These are phyloP conservation scores for Sylvilagus floridanus DNA, from an alignment of 2,797 vertebrate species.

Conservation along the genomic window DNA sequence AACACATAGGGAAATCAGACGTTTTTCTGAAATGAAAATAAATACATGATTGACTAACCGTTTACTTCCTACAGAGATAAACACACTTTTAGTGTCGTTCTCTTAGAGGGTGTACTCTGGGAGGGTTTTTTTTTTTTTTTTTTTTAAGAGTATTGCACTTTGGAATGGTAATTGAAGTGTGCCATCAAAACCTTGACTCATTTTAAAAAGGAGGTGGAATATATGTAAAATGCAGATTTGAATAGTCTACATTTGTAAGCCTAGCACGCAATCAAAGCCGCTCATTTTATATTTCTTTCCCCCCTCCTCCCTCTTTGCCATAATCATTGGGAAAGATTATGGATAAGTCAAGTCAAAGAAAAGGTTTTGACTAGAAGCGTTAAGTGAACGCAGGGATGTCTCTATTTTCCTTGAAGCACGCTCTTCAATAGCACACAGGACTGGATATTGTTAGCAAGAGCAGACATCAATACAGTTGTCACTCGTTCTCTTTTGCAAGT, in stretches of 20 bases:
- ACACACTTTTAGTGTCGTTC: constrained; percentile 87
- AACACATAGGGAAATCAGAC: constrained; percentile 97
- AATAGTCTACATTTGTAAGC: constrained; percentile 79
- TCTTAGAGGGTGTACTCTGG: constrained; percentile 80
- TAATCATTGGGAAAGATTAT: constrained; percentile 70
- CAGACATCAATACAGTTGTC: constrained; percentile 82
- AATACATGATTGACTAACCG: constrained; percentile 89
- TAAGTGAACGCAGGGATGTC: constrained; percentile 67
- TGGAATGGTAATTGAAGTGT: constrained; percentile 84
- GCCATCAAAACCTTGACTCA: constrained; percentile 84
- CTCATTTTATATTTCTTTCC: constrained; percentile 80
- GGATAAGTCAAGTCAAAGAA: constrained; percentile 75
- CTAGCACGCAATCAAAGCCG: constrained; percentile 82
- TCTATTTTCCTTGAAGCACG: constrained; percentile 75
- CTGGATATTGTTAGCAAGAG: constrained; percentile 71
- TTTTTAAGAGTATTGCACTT: constrained; percentile 80
- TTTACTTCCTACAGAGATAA: constrained; percentile 90
- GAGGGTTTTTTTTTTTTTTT: constrained; percentile 30
- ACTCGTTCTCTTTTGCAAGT: constrained; percentile 83
- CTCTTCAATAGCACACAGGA: constrained; percentile 70
- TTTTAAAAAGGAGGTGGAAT: constrained; percentile 84
- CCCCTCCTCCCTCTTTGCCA: constrained; percentile 49
- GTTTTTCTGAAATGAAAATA: constrained; percentile 94
- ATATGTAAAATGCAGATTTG: constrained; percentile 82
- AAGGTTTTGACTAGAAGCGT: constrained; percentile 79